A percentile compares a stretch with the other conserved stretches of the same genome.
phyloP scores from a whole-genome alignment of 2,113 vertebrate species.

The Pterocles orientalis region DNA sequence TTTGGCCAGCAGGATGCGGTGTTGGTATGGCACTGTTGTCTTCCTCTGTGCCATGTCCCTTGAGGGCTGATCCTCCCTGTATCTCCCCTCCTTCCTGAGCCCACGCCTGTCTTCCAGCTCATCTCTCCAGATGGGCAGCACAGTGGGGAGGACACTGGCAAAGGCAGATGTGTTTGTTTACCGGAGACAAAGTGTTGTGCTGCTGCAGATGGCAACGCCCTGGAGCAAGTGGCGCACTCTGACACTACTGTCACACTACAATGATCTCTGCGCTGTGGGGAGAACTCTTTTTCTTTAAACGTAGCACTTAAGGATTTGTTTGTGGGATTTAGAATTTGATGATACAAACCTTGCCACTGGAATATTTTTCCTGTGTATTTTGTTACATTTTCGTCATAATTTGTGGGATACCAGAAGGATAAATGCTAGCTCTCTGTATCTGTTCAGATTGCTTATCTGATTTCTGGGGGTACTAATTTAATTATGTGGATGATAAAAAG shows the following conservation, averaged over 20 bases:
- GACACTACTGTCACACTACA: constrained; percentile 71
- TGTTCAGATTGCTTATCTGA: neutral
- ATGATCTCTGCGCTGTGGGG: constrained; percentile 52
- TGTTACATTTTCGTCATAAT: neutral
- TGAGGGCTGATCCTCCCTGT: constrained; percentile 35
- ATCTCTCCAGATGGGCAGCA: constrained; percentile 84
- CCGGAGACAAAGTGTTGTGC: constrained; percentile 73
- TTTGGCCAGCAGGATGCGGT: constrained; percentile 56
- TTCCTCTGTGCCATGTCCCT: constrained; percentile 59
- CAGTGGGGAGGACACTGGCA: constrained; percentile 81
- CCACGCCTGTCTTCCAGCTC: constrained; percentile 71
- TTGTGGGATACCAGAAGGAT: neutral
- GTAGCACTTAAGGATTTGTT: neutral
- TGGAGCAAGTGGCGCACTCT: constrained; percentile 73
- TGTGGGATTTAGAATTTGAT: neutral
- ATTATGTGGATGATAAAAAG: neutral
- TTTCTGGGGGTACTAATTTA: neutral
- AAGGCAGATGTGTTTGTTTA: constrained; percentile 85
- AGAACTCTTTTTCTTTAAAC: neutral
- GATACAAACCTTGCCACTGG: neutral
- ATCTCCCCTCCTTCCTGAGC: constrained; percentile 29
- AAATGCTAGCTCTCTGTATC: neutral
- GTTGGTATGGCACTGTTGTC: constrained; percentile 17
- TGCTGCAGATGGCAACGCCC: constrained; percentile 80
- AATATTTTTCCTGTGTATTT: neutral